These are phyloP conservation scores for Hesperia comma DNA, from an alignment of 2,888 invertebrate genomes.

Conservation along the genomic window DNA sequence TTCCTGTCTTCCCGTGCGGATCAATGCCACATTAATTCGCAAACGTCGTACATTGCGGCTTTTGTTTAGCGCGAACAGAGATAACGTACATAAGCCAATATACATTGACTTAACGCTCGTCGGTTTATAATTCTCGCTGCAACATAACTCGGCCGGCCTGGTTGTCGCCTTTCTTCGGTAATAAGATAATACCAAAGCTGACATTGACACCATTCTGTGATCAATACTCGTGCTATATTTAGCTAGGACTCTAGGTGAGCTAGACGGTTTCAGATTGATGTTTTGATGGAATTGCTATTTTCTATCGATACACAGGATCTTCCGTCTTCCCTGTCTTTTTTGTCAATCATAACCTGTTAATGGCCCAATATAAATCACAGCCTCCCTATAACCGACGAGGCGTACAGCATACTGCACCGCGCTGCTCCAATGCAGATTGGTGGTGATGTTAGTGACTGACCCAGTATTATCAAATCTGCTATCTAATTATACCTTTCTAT, in stretches of 20 bases:
- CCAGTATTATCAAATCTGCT: no score
- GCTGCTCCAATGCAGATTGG: no score
- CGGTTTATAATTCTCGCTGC: constrained; percentile 1
- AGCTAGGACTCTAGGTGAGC: background rate
- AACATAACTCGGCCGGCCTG: constrained; percentile 2
- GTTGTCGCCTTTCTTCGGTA: constrained; percentile 13
- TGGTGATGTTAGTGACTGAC: no score
- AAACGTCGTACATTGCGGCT: background rate
- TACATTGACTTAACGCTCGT: constrained; percentile 5
- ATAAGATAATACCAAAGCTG: constrained; percentile 21
- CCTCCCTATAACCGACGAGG: no score
- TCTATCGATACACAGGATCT: no score
- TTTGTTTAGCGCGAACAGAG: background rate
- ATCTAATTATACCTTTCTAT: no score
- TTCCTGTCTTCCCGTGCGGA: background rate
- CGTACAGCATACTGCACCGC: no score
- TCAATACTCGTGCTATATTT: constrained; percentile 19
- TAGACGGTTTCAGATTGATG: background rate
- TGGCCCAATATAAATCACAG: no score
- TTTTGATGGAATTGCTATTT: no score
- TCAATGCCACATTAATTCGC: background rate
- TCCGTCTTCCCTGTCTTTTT: no score
- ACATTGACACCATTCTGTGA: constrained; percentile 15
- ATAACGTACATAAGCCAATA: constrained; percentile 4
- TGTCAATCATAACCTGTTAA: no score